Conservation (phyloP, 1,140 invertebrate genomes). For the Microplitis demolitor region DNA sequence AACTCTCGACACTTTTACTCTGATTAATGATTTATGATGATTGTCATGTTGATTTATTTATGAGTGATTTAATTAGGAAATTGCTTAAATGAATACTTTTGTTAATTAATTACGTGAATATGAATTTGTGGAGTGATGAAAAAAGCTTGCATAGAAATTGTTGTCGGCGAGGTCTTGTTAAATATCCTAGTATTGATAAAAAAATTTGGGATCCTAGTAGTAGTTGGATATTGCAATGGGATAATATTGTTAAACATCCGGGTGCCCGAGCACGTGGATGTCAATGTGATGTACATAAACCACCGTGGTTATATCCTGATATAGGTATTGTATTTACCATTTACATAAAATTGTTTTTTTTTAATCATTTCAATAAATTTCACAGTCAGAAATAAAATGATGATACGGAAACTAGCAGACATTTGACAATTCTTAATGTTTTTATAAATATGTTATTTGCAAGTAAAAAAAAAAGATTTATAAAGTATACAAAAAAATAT, state of each 20-base stretch:
- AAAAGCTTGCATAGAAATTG: slow-evolving; percentile 44
- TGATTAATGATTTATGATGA: neutral
- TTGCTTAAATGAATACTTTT: no score
- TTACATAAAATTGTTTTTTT: neutral
- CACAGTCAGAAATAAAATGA: no score
- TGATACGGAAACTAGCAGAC: no score
- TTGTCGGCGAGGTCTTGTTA: slow-evolving; percentile 52
- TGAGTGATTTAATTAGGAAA: no score
- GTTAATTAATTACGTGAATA: neutral
- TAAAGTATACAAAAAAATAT: no score
- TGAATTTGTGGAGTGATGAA: slow-evolving; percentile 5
- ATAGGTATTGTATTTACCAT: slow-evolving; percentile 47
- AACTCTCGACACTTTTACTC: slow-evolving; percentile 7
- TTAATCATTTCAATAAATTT: no score
- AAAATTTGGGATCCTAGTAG: slow-evolving; percentile 62
- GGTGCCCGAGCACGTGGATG: slow-evolving; percentile 58
- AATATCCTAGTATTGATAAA: slow-evolving; percentile 58
- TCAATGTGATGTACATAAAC: slow-evolving; percentile 58
- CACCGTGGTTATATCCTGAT: slow-evolving; percentile 53
- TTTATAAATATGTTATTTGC: no score
- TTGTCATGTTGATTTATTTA: neutral
- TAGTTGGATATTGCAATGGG: slow-evolving; percentile 65
- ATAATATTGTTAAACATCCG: slow-evolving; percentile 64
- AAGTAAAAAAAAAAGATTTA: no score
- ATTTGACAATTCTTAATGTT: no score